Conservation (phyloP, 2,113 vertebrate species). For the Cyprinodon brontotheroides region DNA sequence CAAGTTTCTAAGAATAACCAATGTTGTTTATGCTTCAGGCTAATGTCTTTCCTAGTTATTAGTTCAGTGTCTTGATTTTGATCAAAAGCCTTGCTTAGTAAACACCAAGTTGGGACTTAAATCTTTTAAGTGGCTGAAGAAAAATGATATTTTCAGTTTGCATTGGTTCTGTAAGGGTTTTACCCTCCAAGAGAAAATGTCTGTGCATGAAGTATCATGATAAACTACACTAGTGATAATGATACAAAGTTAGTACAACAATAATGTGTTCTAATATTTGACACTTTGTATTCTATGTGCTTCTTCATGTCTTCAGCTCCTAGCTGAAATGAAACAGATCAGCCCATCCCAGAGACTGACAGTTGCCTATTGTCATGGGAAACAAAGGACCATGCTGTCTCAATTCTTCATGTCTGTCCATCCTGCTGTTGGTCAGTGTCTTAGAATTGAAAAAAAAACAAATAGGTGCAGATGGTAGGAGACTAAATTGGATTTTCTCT, state of each 20-base stretch:
- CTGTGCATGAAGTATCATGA: background rate
- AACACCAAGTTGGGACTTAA: conserved; percentile 11
- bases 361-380: conserved; percentile 62
- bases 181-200: background rate
- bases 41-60: background rate
- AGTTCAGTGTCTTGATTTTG: background rate
- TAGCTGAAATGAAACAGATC: conserved; percentile 44
- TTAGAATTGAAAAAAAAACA: background rate
- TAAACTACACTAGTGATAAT: background rate
- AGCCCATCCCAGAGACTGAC: conserved; percentile 53
- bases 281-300: background rate
- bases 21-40: conserved; percentile 7
- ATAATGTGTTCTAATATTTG: background rate
- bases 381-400: conserved; percentile 68
- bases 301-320: conserved; percentile 26
- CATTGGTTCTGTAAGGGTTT: background rate
- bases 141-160: background rate
- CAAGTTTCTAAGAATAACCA: background rate
- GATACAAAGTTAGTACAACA: background rate
- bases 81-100: conserved; percentile 1
- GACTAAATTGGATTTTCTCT: no score
- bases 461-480: background rate
- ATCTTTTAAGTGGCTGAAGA: background rate
- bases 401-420: conserved; percentile 25
- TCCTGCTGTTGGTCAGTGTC: conserved; percentile 43